phyloP scores from a whole-genome alignment of 2,113 vertebrate genomes.

The Takifugu flavidus region DNA sequence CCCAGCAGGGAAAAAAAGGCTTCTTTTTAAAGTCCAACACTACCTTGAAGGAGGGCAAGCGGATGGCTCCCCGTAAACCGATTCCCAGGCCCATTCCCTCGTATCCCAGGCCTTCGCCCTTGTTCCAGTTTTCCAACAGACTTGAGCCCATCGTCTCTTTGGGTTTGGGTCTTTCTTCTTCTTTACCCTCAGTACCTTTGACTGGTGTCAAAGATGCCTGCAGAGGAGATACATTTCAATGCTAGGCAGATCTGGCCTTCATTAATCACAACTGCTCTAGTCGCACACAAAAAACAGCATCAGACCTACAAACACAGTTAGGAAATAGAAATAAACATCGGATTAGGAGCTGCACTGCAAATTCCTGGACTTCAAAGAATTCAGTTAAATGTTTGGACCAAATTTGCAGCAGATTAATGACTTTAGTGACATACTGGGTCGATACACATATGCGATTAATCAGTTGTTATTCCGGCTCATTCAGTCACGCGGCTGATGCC shows the following conservation, averaged over 20 bases:
- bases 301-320: too few species aligned
- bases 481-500: too few species aligned
- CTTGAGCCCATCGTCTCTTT: slow-evolving; percentile 89
- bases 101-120: slow-evolving; percentile 90
- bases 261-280: background rate
- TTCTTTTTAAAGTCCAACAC: background rate
- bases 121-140: slow-evolving; percentile 94
- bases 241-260: background rate
- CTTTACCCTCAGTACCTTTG: slow-evolving; percentile 86
- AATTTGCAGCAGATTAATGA: too few species aligned
- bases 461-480: too few species aligned
- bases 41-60: slow-evolving; percentile 96
- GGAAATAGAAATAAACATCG: too few species aligned
- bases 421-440: too few species aligned
- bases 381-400: too few species aligned
- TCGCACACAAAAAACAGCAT: too few species aligned
- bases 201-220: slow-evolving; percentile 91
- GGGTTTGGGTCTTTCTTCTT: slow-evolving; percentile 90
- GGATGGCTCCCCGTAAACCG: slow-evolving; percentile 89
- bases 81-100: slow-evolving; percentile 93
- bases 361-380: background rate
- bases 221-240: background rate
- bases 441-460: too few species aligned
- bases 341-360: background rate
- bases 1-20: background rate